phyloP scores from a whole-genome alignment of 1,140 invertebrate genomes.

The Oncopeltus fasciatus region DNA sequence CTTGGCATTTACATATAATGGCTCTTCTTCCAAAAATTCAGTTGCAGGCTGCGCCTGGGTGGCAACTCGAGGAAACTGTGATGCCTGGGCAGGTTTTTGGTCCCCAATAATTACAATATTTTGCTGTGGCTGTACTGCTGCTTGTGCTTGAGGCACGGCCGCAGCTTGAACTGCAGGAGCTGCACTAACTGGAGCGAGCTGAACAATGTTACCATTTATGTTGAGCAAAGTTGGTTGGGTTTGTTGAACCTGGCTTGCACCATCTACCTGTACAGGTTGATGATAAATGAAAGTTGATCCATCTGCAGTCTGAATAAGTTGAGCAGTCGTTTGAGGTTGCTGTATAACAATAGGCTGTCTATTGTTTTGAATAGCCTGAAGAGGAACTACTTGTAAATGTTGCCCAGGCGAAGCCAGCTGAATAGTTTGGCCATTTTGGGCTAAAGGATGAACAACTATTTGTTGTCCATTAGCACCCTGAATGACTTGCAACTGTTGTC shows the following conservation, averaged over 20 bases:
- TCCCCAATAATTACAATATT: conserved; percentile 44
- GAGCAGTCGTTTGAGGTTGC: conserved; percentile 43
- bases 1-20: conserved; percentile 96
- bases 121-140: conserved; percentile 31
- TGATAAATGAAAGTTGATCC: conserved; percentile 81
- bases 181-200: conserved; percentile 35
- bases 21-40: conserved; percentile 78
- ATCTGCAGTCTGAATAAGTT: conserved; percentile 79
- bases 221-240: conserved; percentile 44
- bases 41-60: conserved; percentile 36
- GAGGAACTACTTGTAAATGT: conserved; percentile 48
- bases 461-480: conserved; percentile 27
- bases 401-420: conserved; percentile 43
- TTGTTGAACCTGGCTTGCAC: conserved; percentile 38
- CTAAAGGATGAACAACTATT: conserved; percentile 27
- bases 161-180: conserved; percentile 33
- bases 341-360: conserved; percentile 28
- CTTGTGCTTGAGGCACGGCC: conserved; percentile 31
- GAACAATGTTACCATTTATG: conserved; percentile 56
- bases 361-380: conserved; percentile 38
- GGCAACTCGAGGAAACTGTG: conserved; percentile 47
- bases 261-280: conserved; percentile 54
- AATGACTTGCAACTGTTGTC: conserved; percentile 35
- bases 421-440: conserved; percentile 37
- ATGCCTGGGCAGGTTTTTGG: conserved; percentile 9